Evolutionary conservation across 2,888 invertebrate genomes (phyloP).

Genomic region (Diaperis boleti): DNA sequence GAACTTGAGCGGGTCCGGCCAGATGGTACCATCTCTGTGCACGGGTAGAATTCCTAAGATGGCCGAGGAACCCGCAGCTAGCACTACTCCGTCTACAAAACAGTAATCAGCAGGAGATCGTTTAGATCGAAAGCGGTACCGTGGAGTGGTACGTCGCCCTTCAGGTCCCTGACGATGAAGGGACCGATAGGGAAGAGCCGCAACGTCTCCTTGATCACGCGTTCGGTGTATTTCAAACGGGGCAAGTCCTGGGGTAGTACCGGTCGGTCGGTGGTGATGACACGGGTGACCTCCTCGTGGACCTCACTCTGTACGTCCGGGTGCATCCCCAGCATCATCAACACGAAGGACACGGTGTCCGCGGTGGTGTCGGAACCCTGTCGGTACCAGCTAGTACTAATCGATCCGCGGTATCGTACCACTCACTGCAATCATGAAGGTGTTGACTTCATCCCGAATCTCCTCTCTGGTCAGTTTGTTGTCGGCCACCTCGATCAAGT

Average conservation of each 20-base stretch:
- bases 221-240: constrained; percentile 39
- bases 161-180: constrained; percentile 24
- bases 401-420: not conserved
- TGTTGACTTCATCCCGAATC: constrained; percentile 42
- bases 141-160: constrained; percentile 33
- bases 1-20: constrained; percentile 70
- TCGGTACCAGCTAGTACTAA: too few relatives aligned
- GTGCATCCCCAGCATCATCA: constrained; percentile 43
- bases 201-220: constrained; percentile 44
- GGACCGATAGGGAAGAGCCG: constrained; percentile 42
- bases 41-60: constrained; percentile 65
- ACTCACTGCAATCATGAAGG: constrained; percentile 43
- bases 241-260: constrained; percentile 37
- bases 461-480: constrained; percentile 35
- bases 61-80: constrained; percentile 67
- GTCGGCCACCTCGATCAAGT: not conserved
- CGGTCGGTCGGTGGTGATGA: constrained; percentile 22
- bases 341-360: constrained; percentile 32
- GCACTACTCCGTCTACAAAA: constrained; percentile 64
- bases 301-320: constrained; percentile 42
- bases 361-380: constrained; percentile 44
- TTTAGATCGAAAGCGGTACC: constrained; percentile 41
- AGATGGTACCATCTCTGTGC: constrained; percentile 68
- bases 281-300: constrained; percentile 40
- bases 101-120: not conserved